These are phyloP conservation scores for Patiria miniata DNA, from an alignment of 35 echinoderm and acorn worm species.

Conservation along the genomic window DNA sequence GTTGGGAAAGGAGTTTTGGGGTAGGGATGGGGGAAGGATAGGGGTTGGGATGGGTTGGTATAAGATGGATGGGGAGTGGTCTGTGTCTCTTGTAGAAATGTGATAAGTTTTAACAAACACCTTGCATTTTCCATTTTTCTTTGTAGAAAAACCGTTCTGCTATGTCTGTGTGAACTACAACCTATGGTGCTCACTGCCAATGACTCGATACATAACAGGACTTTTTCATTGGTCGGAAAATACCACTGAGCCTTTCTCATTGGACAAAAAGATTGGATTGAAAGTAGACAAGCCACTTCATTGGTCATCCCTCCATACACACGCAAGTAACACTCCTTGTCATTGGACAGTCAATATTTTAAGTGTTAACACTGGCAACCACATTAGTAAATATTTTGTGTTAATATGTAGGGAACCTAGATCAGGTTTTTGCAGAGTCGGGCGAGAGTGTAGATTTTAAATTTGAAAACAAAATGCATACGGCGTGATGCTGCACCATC, in stretches of 20 bases:
- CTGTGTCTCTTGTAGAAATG: too few species aligned
- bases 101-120: too few species aligned
- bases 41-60: too few species aligned
- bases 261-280: not conserved
- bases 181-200: slow-evolving; percentile 22
- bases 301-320: not conserved
- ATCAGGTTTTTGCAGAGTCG: not conserved
- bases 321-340: not conserved
- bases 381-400: not conserved
- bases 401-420: not conserved
- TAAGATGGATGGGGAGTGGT: too few species aligned
- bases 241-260: not conserved
- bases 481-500: slow-evolving; percentile 5
- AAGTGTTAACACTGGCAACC: slow-evolving; percentile 12
- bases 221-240: not conserved
- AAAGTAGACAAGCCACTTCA: not conserved
- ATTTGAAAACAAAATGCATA: not conserved
- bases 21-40: too few species aligned
- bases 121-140: not conserved
- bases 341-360: slow-evolving; percentile 29
- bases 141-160: not conserved
- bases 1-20: too few species aligned
- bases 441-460: not conserved
- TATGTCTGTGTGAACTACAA: slow-evolving; percentile 22
- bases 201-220: not conserved